A percentile compares a stretch with the other conserved stretches of the same genome.
Evolutionary conservation across 1,140 invertebrate genomes (phyloP).

Genomic region (Chymomyza costata): DNA sequence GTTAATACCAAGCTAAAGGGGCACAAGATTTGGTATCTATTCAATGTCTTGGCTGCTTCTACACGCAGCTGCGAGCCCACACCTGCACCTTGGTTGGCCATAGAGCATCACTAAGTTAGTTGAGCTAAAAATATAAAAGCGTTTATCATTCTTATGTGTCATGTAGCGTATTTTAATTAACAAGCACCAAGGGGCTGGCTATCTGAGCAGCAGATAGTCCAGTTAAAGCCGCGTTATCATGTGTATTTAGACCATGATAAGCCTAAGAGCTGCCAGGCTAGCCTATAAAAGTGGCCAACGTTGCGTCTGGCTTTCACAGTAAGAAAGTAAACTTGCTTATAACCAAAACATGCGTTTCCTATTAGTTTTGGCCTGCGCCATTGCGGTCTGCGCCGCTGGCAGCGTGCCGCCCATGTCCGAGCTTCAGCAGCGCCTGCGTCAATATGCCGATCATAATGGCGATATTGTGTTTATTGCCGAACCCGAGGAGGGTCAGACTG

Average conservation of each 20-base stretch:
- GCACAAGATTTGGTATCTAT: conserved; percentile 64
- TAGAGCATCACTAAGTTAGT: conserved; percentile 10
- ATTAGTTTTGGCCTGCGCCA: conserved; percentile 56
- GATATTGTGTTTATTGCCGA: conserved; percentile 55
- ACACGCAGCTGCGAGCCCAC: conserved; percentile 41
- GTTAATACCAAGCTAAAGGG: conserved; percentile 51
- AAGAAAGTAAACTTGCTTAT: conserved; percentile 34
- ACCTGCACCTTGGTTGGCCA: conserved; percentile 60
- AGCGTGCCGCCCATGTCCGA: conserved; percentile 32
- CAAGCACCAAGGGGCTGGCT: conserved; percentile 7
- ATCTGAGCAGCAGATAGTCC: too few species aligned
- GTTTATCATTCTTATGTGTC: not conserved
- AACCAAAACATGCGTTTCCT: conserved; percentile 60
- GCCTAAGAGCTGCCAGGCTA: not conserved
- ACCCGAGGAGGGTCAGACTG: conserved; percentile 36
- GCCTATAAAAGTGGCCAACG: conserved; percentile 47
- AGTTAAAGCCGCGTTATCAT: conserved; percentile 15
- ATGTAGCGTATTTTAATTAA: conserved; percentile 48
- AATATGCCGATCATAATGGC: conserved; percentile 48
- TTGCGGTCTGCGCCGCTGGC: conserved; percentile 59
- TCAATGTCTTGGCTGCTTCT: conserved; percentile 24
- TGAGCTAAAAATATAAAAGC: too few species aligned
- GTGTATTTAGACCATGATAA: conserved; percentile 4
- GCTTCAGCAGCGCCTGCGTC: conserved; percentile 46
- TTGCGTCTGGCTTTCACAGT: conserved; percentile 30